Base-by-base conservation (phyloP, 1,140 invertebrate genomes). In the Zaprionus tsacasi region DNA sequence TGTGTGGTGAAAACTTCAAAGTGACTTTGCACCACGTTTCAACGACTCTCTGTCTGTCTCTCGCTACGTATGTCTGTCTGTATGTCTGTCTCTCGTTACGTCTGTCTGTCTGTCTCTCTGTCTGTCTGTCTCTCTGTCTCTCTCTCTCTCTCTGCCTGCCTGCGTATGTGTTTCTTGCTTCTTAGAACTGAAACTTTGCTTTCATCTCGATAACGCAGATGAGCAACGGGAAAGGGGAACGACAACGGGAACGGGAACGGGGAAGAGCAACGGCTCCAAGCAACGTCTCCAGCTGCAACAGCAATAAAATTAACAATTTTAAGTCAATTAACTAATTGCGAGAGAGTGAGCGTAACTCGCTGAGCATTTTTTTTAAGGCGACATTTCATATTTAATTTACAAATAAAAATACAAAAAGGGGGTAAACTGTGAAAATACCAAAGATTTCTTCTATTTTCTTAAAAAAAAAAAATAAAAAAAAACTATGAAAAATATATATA, bases 251-350 rank as follows among this genome's bases (percentile, higher is more conserved):
- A 21, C 21, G 21, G 21, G 21, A 21, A 21, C 2, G 21, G 21
- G 21, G 21, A 21, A 21, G 1, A 15, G 40, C 40, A 45, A 12
- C 40, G 12, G 13, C 54, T 40, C 38, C 30, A 59, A 45, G 36
- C 30, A 56, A 48, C 13, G 27, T 15, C 36, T 27, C 5, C 27
- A 50, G 33, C 40, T 38, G 43, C 40, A 43, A 6, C 48, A 60
- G 30, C 38, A 61, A 40, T 15, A n/a, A 13, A 48, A 54, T 58
- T 17, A 70, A 74, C 64, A 77, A 61, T 76, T 78, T 70, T 59
- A 76, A 71, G 72, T 76, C 63, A 78, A 78, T 76, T 78, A 78
- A 78, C 72, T 78, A 78, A 78, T 78, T 78, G 76, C 58, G 27
- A 63, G 52, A 70, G 40, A 13, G 13, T 5, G 27, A 30, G 27